Conservation (phyloP, 2,113 vertebrate species). For the Aspiorhynchus laticeps region DNA sequence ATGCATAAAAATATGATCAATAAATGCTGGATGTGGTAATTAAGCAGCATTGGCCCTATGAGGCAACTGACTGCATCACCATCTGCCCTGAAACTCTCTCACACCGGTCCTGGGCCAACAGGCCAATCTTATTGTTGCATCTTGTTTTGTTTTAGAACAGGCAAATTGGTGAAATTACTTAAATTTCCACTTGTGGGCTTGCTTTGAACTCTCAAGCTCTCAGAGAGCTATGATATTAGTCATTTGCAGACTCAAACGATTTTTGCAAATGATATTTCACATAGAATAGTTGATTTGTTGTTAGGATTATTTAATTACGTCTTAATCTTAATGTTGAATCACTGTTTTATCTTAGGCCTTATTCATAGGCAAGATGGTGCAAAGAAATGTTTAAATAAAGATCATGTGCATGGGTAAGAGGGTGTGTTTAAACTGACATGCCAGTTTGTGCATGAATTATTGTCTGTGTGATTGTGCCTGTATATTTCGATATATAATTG, state of each 20-base stretch:
- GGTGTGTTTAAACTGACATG: conserved; percentile 20
- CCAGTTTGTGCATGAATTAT: conserved; percentile 15
- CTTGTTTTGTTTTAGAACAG: background rate
- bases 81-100: background rate
- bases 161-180: background rate
- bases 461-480: background rate
- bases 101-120: background rate
- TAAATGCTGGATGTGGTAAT: background rate
- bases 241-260: background rate
- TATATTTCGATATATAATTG: background rate
- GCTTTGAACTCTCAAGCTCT: background rate
- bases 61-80: background rate
- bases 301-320: background rate
- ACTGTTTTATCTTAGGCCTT: background rate
- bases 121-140: background rate
- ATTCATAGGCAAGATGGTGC: conserved; percentile 14
- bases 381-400: conserved; percentile 2
- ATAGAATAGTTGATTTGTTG: background rate
- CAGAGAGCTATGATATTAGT: background rate
- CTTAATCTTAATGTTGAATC: background rate
- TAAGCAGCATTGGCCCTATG: background rate
- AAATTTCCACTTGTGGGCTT: background rate
- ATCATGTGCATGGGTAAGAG: background rate
- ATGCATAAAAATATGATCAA: background rate
- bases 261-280: background rate